Evolutionary conservation across 2,797 vertebrate species (phyloP).

Genomic region (Danio tinwini): DNA sequence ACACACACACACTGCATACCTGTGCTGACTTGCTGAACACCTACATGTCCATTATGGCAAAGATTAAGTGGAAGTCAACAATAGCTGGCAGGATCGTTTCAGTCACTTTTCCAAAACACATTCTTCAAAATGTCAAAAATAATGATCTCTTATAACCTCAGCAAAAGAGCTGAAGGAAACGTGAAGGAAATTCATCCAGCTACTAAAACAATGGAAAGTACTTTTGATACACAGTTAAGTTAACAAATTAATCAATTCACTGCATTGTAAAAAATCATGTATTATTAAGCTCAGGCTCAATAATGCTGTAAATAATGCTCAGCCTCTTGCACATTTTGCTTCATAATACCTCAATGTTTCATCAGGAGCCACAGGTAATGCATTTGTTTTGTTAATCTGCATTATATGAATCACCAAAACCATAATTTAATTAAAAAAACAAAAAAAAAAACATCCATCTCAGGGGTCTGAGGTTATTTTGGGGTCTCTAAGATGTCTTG

Average conservation of each 20-base stretch:
- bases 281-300: too few relatives aligned
- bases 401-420: too few relatives aligned
- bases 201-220: not conserved
- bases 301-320: too few relatives aligned
- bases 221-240: not conserved
- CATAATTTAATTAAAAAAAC: too few relatives aligned
- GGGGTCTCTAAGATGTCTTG: too few relatives aligned
- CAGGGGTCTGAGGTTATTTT: too few relatives aligned
- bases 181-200: not conserved
- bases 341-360: too few relatives aligned
- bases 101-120: conserved; percentile 52
- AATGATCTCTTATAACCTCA: conserved; percentile 6
- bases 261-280: not conserved
- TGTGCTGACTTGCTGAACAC: conserved; percentile 64
- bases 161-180: not conserved
- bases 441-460: too few relatives aligned
- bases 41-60: conserved; percentile 35
- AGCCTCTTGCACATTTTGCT: too few relatives aligned
- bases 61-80: conserved; percentile 42
- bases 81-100: conserved; percentile 41
- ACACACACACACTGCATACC: conserved; percentile 60
- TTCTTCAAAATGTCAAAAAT: conserved; percentile 42
- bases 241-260: too few relatives aligned
- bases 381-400: too few relatives aligned
- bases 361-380: too few relatives aligned